Evolutionary conservation across 2,888 invertebrate genomes (phyloP), one percentile per base, ranked within the genome.

Genomic region (Agrotis segetum): DNA sequence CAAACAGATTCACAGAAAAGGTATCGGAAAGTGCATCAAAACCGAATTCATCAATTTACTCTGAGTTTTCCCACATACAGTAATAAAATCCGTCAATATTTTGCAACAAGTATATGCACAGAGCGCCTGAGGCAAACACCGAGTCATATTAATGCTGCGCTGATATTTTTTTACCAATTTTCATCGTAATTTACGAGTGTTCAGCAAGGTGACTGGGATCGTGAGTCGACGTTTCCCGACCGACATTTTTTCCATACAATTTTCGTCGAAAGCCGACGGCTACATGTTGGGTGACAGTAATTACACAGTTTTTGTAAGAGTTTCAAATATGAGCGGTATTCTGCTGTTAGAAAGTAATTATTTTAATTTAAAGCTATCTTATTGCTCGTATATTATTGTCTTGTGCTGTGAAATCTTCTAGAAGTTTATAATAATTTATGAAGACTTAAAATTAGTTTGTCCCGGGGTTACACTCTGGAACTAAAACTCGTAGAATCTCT

Each of bases 141-240:
- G 60, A 65, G 53, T 66, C 71, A 67, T 77, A 76, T 63, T 74
- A 81, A 81, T 64, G 58, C 71, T 62, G 73, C 68, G 76, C 71
- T 67, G 70, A 81, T 78, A 81, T 71, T 84, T 78, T 83, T 85
- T 77, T 75, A 80, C 80, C 83, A 85, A 86, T 86, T 88, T 85
- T 81, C 73, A 77, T 79, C 77, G 85, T 88, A 90, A 90, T 90
- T 89, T 88, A 84, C 84, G 83, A 67, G 61, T 61, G 77, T 67
- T 83, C 63, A 21, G 63, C 64, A 77, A 77, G 84, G 67, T 78
- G 76, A 67, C 68, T 70, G 70, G 65, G 76, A 82, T 79, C 88
- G 85, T 89, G 90, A 90, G 86, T 86, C 80, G 85, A 76, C 81
- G 77, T 82, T 88, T 86, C 82, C 78, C 82, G 80, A 49, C 60